phyloP scores from a whole-genome alignment of 2,113 vertebrate genomes.

The Podarcis raffonei region DNA sequence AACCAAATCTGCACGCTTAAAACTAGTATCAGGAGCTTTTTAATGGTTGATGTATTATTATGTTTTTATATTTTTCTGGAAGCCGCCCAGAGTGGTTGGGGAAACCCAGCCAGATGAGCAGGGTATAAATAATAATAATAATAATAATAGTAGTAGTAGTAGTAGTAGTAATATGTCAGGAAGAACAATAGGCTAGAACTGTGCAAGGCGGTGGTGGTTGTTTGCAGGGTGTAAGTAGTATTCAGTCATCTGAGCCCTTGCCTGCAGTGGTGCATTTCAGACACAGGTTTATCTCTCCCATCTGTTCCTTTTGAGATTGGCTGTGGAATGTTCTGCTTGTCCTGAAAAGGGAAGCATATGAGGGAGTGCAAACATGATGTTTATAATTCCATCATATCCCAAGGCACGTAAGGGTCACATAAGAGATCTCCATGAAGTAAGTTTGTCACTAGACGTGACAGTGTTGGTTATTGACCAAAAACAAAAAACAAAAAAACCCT shows the following conservation, averaged over 20 bases:
- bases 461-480: neutral
- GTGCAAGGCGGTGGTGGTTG: too few species aligned
- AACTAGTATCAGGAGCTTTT: too few species aligned
- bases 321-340: neutral
- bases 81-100: too few species aligned
- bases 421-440: too few species aligned
- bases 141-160: neutral
- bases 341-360: neutral
- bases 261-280: neutral
- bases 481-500: too few species aligned
- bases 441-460: neutral
- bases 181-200: neutral
- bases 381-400: neutral
- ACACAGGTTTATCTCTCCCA: neutral
- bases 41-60: too few species aligned
- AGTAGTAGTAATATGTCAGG: neutral
- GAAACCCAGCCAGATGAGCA: too few species aligned
- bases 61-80: neutral
- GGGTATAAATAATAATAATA: neutral
- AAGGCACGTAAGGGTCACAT: too few species aligned
- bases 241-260: neutral
- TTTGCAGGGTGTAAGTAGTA: too few species aligned
- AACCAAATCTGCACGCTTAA: neutral
- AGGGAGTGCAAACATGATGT: neutral
- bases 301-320: neutral